Evolutionary conservation across 2,797 vertebrate species (phyloP).

Genomic region (Erpetoichthys calabaricus): DNA sequence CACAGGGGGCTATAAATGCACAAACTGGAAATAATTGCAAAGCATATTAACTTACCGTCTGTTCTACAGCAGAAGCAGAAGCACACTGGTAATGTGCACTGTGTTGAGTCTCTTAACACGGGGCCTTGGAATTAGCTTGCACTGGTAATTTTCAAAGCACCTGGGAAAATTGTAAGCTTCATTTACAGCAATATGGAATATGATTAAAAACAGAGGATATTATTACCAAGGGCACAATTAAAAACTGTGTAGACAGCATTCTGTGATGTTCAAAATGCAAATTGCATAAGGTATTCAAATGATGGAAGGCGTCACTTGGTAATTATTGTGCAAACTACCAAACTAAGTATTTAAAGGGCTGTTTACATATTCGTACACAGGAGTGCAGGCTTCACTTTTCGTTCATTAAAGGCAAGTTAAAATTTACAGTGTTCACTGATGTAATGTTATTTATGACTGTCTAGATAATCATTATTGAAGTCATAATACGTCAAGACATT

Average conservation of each 20-base stretch:
- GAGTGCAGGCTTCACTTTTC: no score
- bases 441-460: no score
- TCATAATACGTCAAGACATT: no score
- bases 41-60: constrained; percentile 84
- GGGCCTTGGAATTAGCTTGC: constrained; percentile 83
- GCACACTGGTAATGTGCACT: constrained; percentile 67
- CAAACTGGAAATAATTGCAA: constrained; percentile 81
- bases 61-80: constrained; percentile 71
- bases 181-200: constrained; percentile 72
- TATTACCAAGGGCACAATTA: constrained; percentile 93
- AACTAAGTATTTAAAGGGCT: constrained; percentile 62
- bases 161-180: constrained; percentile 81
- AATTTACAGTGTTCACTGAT: no score
- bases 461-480: no score
- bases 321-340: constrained; percentile 75
- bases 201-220: constrained; percentile 95
- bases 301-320: constrained; percentile 67
- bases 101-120: constrained; percentile 70
- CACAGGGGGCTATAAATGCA: constrained; percentile 70
- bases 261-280: constrained; percentile 72
- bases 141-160: constrained; percentile 75
- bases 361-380: constrained; percentile 57
- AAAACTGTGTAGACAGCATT: constrained; percentile 95
- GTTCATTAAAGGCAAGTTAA: no score
- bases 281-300: constrained; percentile 81